A percentile compares a stretch with the other conserved stretches of the same genome.
Conservation (phyloP, 92 coral and sea anemone genomes). For the Porites lobata region DNA sequence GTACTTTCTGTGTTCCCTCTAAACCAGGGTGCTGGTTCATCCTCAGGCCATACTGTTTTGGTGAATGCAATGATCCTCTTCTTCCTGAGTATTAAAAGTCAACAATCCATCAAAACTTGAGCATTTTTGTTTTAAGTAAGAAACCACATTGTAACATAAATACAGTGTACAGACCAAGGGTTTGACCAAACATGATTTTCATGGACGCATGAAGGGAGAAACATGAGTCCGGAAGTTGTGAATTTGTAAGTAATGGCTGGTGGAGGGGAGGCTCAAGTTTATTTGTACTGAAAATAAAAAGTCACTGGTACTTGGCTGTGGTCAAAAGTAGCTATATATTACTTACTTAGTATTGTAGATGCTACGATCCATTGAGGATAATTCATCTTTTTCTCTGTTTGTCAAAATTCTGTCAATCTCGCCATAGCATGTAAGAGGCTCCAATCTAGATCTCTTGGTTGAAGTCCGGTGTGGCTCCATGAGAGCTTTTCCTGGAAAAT, state of each 20-base stretch:
- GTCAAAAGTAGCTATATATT: not conserved
- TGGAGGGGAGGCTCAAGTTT: too few species aligned
- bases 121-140: not conserved
- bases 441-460: not conserved
- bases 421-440: not conserved
- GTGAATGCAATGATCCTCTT: constrained; percentile 23
- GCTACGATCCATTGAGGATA: constrained; percentile 11
- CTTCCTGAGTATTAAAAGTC: constrained; percentile 5
- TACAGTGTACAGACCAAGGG: too few species aligned
- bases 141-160: not conserved
- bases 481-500: constrained; percentile 1
- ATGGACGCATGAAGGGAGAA: too few species aligned
- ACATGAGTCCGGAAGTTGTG: too few species aligned
- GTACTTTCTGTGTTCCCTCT: constrained; percentile 25
- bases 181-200: too few species aligned
- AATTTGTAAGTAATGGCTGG: too few species aligned
- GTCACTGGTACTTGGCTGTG: not conserved
- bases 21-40: constrained; percentile 31
- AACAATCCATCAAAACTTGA: not conserved
- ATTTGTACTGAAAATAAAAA: not conserved
- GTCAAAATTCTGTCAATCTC: constrained; percentile 41
- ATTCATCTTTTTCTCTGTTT: constrained; percentile 36
- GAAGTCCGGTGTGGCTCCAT: not conserved
- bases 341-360: constrained; percentile 35
- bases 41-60: constrained; percentile 36